These are phyloP conservation scores for Leptinotarsa defecta DNA, from an alignment of 1,140 invertebrate genomes.

Conservation along the genomic window DNA sequence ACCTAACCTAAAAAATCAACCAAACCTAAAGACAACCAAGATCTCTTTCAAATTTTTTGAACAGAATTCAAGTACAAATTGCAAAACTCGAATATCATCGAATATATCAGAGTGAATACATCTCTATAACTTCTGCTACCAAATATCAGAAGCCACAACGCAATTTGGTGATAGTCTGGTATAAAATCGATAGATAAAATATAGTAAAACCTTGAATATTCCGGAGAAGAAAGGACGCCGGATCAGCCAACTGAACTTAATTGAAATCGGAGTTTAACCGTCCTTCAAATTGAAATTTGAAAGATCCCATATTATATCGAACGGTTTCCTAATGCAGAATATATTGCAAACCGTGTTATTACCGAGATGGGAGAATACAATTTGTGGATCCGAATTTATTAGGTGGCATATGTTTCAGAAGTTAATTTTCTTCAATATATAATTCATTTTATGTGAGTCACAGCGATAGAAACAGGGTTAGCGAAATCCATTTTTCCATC, in stretches of 20 bases:
- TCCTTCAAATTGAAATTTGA: constrained; percentile 1
- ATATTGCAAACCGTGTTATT: background rate
- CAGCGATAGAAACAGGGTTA: too few relatives aligned
- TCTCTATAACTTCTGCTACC: too few relatives aligned
- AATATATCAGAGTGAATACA: too few relatives aligned
- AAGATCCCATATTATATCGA: background rate
- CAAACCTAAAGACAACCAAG: too few relatives aligned
- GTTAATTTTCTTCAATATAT: too few relatives aligned
- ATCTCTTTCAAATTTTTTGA: too few relatives aligned
- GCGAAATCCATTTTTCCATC: too few relatives aligned
- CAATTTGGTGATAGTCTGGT: background rate
- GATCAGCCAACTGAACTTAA: constrained; percentile 5
- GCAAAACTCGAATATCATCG: too few relatives aligned
- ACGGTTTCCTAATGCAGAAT: background rate
- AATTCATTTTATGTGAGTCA: too few relatives aligned
- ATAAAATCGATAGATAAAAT: constrained; percentile 6
- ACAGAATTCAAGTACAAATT: too few relatives aligned
- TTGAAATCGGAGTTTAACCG: constrained; percentile 5
- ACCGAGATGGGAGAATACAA: constrained; percentile 4
- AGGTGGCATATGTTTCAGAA: background rate
- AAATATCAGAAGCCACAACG: background rate
- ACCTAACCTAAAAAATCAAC: too few relatives aligned
- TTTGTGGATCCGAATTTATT: background rate
- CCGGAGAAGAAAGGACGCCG: background rate
- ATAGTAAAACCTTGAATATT: constrained; percentile 6